phyloP scores from a whole-genome alignment of 2,888 invertebrate species.

The Drosophila testacea region DNA sequence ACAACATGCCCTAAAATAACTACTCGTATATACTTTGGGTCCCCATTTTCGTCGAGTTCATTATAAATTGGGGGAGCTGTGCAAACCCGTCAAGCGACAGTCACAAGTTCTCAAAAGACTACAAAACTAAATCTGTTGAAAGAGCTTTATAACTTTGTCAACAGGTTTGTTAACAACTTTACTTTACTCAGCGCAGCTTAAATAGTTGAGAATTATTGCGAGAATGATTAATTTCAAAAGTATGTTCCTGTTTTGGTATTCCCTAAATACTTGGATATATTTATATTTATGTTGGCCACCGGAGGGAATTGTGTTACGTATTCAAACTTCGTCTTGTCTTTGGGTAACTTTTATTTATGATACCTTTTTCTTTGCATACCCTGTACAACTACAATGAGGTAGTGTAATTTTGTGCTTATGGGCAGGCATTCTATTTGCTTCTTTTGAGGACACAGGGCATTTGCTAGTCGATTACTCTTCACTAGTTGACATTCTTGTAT shows the following conservation, averaged over 20 bases:
- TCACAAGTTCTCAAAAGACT: constrained; percentile 13
- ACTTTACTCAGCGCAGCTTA: neutral
- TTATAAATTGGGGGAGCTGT: constrained; percentile 6
- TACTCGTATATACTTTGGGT: constrained; percentile 3
- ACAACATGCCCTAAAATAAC: constrained; percentile 20
- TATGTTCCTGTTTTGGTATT: neutral
- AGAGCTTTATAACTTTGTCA: constrained; percentile 18
- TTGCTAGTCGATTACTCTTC: neutral
- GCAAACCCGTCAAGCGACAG: constrained; percentile 44
- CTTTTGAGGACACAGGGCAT: neutral
- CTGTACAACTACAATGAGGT: neutral
- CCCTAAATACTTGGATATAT: neutral
- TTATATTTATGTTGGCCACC: constrained; percentile 12
- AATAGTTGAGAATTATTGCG: neutral
- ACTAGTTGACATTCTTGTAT: neutral
- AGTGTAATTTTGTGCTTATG: too few species aligned
- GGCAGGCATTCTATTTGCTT: too few species aligned
- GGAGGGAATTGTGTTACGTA: neutral
- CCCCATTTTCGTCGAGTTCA: constrained; percentile 5
- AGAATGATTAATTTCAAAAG: constrained; percentile 4
- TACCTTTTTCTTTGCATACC: neutral
- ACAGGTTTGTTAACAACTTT: constrained; percentile 12
- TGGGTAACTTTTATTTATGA: constrained; percentile 15
- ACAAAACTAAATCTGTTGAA: neutral
- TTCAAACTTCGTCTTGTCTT: constrained; percentile 7